Percentiles rank a stretch among this genome's conserved stretches.
These are phyloP conservation scores for Corvus moneduloides DNA, from an alignment of 2,113 vertebrate genomes.

Conservation along the genomic window DNA sequence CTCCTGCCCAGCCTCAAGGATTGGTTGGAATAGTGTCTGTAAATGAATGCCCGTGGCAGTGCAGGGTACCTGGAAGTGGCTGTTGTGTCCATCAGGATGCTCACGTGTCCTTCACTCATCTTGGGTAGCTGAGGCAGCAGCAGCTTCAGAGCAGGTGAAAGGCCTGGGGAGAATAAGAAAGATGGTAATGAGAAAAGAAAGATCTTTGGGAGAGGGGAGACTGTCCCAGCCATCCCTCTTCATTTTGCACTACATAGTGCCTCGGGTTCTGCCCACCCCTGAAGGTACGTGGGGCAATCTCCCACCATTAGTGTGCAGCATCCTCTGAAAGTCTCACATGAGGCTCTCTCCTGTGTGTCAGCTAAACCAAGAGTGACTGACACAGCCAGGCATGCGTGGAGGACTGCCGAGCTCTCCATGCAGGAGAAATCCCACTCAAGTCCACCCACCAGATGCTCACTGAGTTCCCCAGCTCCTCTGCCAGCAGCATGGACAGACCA, in stretches of 20 bases:
- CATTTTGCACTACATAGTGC: background rate
- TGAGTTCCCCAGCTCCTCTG: background rate
- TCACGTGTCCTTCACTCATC: background rate
- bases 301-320: background rate
- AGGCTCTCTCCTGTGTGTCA: background rate
- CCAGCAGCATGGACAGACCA: background rate
- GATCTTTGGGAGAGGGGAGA: background rate
- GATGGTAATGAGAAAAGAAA: background rate
- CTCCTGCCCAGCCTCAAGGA: background rate
- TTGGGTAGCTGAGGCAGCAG: background rate
- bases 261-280: background rate
- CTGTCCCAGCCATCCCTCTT: background rate
- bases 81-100: background rate
- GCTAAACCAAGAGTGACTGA: slow-evolving; percentile 5
- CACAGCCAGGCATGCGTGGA: background rate
- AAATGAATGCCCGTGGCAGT: background rate
- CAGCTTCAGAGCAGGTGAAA: background rate
- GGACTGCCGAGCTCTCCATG: background rate
- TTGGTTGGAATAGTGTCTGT: background rate
- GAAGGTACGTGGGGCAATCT: background rate
- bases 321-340: background rate
- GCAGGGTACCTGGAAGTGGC: background rate
- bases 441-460: background rate
- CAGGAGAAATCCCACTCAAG: slow-evolving; percentile 31
- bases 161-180: background rate